phyloP scores from a whole-genome alignment of 2,113 vertebrate genomes.

The Eurystomus gularis region DNA sequence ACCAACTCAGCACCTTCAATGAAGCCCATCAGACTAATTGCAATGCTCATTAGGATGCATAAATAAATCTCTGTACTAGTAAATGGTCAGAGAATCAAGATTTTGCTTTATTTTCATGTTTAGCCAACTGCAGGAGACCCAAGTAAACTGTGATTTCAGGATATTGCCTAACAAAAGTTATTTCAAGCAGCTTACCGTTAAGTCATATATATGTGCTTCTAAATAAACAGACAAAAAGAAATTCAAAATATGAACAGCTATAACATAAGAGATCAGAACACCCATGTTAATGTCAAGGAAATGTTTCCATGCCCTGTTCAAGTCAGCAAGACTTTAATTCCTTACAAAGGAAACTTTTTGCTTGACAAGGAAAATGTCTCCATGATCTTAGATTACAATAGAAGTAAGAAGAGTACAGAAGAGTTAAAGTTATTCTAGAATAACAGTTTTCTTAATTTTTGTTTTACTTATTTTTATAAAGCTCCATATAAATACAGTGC shows the following conservation, averaged over 20 bases:
- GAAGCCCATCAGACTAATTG: background rate
- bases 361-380: background rate
- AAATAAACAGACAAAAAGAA: background rate
- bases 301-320: background rate
- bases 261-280: background rate
- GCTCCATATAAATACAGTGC: conserved; percentile 72
- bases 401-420: conserved; percentile 5
- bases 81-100: background rate
- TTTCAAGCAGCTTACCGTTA: background rate
- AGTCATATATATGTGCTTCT: background rate
- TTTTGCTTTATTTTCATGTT: background rate
- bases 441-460: conserved; percentile 25
- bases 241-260: background rate
- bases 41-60: background rate
- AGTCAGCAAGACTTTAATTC: background rate
- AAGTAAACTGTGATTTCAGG: background rate
- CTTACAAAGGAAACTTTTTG: background rate
- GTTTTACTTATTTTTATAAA: conserved; percentile 58
- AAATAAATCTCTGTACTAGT: background rate
- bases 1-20: background rate
- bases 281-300: background rate
- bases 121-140: background rate
- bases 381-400: conserved; percentile 17
- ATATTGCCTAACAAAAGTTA: background rate
- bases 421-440: background rate